Evolutionary conservation across 2,888 invertebrate genomes (phyloP).

Genomic region (Sinelater perroti): DNA sequence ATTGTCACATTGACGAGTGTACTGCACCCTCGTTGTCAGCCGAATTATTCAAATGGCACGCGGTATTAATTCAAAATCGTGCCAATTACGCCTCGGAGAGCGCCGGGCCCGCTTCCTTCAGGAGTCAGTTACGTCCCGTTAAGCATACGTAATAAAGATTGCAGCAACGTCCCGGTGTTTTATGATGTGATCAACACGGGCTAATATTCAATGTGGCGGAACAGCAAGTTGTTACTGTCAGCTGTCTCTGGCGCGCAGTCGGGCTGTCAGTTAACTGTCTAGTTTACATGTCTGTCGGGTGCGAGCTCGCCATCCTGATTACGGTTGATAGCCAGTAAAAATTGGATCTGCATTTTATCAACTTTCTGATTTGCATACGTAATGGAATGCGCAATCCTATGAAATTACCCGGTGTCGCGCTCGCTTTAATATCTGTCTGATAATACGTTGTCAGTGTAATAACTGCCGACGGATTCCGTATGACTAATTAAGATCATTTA

Average conservation of each 20-base stretch:
- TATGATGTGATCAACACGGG: conserved; percentile 53
- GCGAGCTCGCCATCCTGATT: conserved; percentile 54
- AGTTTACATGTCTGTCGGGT: conserved; percentile 61
- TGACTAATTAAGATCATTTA: conserved; percentile 55
- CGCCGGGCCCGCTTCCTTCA: too few species aligned
- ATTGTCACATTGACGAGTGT: too few species aligned
- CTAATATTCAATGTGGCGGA: conserved; percentile 63
- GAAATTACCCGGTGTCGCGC: conserved; percentile 48
- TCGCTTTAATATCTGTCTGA: conserved; percentile 47
- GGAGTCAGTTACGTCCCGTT: conserved; percentile 3
- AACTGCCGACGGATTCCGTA: conserved; percentile 45
- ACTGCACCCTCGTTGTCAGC: too few species aligned
- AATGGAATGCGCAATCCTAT: conserved; percentile 53
- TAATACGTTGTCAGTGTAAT: conserved; percentile 45
- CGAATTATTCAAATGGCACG: too few species aligned
- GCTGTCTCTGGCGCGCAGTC: conserved; percentile 62
- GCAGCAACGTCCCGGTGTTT: conserved; percentile 38
- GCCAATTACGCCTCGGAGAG: too few species aligned
- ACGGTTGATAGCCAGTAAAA: conserved; percentile 56
- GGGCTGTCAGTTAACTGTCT: conserved; percentile 66
- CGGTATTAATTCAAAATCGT: too few species aligned
- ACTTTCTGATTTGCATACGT: conserved; percentile 57
- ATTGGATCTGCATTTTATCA: conserved; percentile 59
- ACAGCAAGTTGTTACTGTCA: conserved; percentile 62
- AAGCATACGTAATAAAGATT: conserved; percentile 18